Percentiles rank a stretch among this genome's conserved stretches.
phyloP scores from a whole-genome alignment of 2,113 vertebrate genomes.

The Bothrops jararaca region DNA sequence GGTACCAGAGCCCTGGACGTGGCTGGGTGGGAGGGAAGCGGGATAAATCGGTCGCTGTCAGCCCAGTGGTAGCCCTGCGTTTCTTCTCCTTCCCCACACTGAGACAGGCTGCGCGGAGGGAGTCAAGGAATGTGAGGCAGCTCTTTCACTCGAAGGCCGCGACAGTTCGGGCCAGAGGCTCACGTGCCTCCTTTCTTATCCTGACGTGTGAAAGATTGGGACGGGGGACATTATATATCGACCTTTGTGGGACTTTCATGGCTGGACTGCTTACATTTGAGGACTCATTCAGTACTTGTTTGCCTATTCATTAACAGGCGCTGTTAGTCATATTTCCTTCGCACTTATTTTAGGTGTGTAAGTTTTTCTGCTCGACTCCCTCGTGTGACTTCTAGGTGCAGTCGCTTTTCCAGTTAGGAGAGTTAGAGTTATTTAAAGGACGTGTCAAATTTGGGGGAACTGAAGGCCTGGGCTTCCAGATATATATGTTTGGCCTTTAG shows the following conservation, averaged over 20 bases:
- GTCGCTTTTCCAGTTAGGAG: background rate
- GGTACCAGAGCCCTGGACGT: constrained; percentile 53
- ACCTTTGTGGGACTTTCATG: background rate
- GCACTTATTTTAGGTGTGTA: background rate
- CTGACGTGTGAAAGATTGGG: background rate
- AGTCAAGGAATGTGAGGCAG: background rate
- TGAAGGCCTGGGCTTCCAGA: background rate
- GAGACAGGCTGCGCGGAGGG: background rate
- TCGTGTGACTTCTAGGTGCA: background rate
- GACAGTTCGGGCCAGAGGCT: background rate
- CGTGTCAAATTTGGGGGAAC: background rate
- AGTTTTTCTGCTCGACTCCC: too few species aligned
- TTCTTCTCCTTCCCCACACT: background rate
- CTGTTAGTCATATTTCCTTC: background rate
- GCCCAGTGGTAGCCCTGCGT: background rate
- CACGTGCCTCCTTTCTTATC: background rate
- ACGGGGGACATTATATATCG: background rate
- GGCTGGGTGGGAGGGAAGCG: background rate
- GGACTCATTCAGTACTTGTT: background rate
- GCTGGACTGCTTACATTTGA: background rate
- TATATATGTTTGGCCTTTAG: too few species aligned
- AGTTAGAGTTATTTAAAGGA: background rate
- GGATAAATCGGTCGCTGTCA: background rate
- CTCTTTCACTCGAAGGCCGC: background rate
- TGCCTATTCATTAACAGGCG: background rate